A percentile compares a stretch with the other conserved stretches of the same genome.
Conservation (phyloP, 2,113 vertebrate species). For the Thermophis baileyi region DNA sequence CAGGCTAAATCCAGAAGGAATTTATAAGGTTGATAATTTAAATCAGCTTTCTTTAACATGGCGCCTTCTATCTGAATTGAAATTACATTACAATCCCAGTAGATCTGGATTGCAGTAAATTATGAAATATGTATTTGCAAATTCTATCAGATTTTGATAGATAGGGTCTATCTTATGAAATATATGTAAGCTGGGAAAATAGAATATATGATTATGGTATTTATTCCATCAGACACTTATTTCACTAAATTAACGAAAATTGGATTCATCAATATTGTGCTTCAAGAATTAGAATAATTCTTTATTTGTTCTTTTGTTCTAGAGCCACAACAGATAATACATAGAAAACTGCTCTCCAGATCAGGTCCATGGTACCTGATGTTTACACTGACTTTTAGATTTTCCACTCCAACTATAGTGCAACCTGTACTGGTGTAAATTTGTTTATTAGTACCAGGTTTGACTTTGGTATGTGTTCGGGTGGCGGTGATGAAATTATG, state of each 20-base stretch:
- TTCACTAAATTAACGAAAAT: slow-evolving; percentile 21
- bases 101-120: background rate
- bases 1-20: background rate
- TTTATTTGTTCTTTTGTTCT: background rate
- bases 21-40: background rate
- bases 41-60: background rate
- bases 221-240: slow-evolving; percentile 13
- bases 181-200: slow-evolving; percentile 12
- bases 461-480: background rate
- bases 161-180: background rate
- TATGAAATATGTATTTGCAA: background rate
- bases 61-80: background rate
- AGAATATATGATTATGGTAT: background rate
- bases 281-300: background rate
- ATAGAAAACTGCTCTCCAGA: background rate
- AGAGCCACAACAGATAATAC: background rate
- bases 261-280: slow-evolving; percentile 27
- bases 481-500: background rate
- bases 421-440: background rate
- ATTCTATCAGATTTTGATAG: background rate
- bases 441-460: background rate
- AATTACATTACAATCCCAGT: background rate
- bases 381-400: background rate
- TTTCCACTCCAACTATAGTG: background rate
- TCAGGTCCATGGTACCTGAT: background rate